Conservation (phyloP, 2,888 invertebrate genomes). For the Sphecodes monilicornis region DNA sequence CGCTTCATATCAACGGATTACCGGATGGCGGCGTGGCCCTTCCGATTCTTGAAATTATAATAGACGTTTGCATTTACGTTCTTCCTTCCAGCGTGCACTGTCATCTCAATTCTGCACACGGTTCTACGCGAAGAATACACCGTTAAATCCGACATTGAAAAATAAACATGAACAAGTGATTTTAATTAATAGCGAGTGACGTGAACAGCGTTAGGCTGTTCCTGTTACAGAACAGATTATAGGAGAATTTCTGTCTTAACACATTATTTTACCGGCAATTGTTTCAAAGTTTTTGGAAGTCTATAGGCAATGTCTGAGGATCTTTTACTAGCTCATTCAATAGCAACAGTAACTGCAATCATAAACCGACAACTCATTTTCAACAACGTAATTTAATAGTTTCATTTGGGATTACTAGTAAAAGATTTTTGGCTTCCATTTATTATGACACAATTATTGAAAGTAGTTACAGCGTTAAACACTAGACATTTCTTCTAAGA, state of each 20-base stretch:
- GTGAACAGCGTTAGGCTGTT: background rate
- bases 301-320: too few relatives aligned
- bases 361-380: too few relatives aligned
- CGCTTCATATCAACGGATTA: conserved; percentile 21
- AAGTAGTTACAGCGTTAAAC: too few relatives aligned
- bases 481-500: too few relatives aligned
- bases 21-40: background rate
- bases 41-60: conserved; percentile 19
- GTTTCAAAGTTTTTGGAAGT: too few relatives aligned
- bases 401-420: too few relatives aligned
- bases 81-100: conserved; percentile 1
- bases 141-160: background rate
- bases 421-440: too few relatives aligned
- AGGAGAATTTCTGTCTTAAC: background rate
- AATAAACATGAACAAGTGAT: background rate
- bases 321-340: too few relatives aligned
- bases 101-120: background rate
- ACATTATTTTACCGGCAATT: too few relatives aligned
- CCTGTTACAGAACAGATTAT: background rate
- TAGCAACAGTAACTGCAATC: too few relatives aligned
- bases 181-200: background rate
- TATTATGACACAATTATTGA: too few relatives aligned
- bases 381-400: too few relatives aligned
- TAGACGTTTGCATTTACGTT: conserved; percentile 1
- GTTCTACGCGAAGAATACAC: background rate